Base-by-base conservation (phyloP, 2,797 vertebrate genomes). In the Dallia pectoralis region DNA sequence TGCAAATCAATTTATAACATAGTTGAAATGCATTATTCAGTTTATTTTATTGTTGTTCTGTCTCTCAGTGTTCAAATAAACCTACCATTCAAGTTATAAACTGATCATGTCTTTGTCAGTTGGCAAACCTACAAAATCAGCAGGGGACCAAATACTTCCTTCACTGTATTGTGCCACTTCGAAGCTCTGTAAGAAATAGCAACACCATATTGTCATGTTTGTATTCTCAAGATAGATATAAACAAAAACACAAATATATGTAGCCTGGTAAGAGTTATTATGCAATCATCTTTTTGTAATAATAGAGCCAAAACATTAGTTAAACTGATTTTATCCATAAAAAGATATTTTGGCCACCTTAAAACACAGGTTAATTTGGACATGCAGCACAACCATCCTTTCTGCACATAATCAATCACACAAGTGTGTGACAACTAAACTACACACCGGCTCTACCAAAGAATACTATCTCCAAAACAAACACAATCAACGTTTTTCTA, bases 381-480 rank as follows among this genome's bases (percentile, higher is more conserved):
- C 93, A 94, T 93, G 92, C 93, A 94, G 92, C 89, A 94, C 92
- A 92, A 91, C 88, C 92, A 93, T 88, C 88, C 91, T 91, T 88
- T 92, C 93, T 92, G 92, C 92, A 93, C 92, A 94, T 91, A 85
- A 74, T 92, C 90, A 89, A 91, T 93, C 90, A 93, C 91, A 87
- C 89, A 81, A 89, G 91, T 92, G 92, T 94, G 90, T 92, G 86
- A 90, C 88, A 91, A 91, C 91, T 92, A 93, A 89, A 91, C 91
- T 92, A 92, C 88, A 93, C 92, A 91, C 90, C 88, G 89, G 91
- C 89, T 93, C 92, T 93, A 93, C 87, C 76, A 74, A 81, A 87
- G 78, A 89, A 84, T 86, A 87, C 87, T 93, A 93, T 91, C 90
- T 91, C 90, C 91, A 91, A 91, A 92, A 93, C 92, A 93, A 91